These are phyloP conservation scores for Agapornis canus DNA, from an alignment of 2,797 vertebrate genomes.

Conservation along the genomic window DNA sequence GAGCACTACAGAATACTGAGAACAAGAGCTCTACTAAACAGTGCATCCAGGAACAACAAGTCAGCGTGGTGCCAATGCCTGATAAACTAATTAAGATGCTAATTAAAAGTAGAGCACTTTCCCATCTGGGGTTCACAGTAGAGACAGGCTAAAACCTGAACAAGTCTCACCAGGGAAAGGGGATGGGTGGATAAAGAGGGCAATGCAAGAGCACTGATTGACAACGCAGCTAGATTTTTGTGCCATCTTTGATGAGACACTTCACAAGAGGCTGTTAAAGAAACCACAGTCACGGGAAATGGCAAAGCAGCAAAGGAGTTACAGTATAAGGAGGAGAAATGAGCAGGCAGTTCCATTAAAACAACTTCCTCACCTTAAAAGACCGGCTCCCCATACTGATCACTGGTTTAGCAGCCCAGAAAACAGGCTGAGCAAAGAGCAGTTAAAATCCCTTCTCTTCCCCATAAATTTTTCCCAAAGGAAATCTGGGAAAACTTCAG, in stretches of 20 bases:
- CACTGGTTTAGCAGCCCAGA: background rate
- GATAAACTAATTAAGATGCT: conserved; percentile 24
- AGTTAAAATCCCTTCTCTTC: background rate
- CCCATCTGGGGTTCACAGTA: background rate
- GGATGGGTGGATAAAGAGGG: background rate
- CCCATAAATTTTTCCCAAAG: background rate
- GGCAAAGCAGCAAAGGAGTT: background rate
- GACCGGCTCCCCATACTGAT: rapidly evolving
- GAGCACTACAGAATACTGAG: background rate
- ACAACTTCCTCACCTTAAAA: background rate
- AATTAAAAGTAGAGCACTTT: conserved; percentile 25
- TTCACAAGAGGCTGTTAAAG: background rate
- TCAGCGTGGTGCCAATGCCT: background rate
- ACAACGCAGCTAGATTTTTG: background rate
- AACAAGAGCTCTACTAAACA: background rate
- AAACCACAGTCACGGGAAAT: rapidly evolving
- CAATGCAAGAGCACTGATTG: background rate
- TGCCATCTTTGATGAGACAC: background rate
- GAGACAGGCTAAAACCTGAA: background rate
- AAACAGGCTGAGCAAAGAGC: background rate
- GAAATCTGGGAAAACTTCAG: background rate
- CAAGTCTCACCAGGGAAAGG: background rate
- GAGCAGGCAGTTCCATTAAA: background rate
- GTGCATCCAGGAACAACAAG: background rate
- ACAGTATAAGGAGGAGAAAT: background rate